Percentiles rank a stretch among this genome's conserved stretches.
Conservation (phyloP, 2,113 vertebrate genomes). For the Rhombomys opimus region DNA sequence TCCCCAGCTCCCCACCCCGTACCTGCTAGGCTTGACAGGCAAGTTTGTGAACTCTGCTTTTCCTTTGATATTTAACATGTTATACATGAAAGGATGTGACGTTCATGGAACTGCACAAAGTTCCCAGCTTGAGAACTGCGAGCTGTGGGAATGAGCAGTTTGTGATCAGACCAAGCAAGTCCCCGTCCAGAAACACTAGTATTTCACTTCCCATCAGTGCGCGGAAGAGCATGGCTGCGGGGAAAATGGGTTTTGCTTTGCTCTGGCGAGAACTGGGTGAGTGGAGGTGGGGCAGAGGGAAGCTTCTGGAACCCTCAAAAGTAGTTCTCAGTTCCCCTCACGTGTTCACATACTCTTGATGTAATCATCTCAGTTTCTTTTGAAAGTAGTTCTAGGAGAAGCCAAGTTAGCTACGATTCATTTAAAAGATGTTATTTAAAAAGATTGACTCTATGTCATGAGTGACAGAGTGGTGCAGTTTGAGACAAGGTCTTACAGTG, state of each 20-base stretch:
- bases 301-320: background rate
- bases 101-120: background rate
- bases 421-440: background rate
- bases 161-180: background rate
- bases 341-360: background rate
- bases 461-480: background rate
- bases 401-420: background rate
- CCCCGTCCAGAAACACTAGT: background rate
- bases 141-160: background rate
- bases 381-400: background rate
- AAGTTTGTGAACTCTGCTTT: background rate
- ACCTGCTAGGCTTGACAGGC: background rate
- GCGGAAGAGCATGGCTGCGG: too few relatives aligned
- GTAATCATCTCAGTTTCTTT: conserved; percentile 11
- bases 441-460: background rate
- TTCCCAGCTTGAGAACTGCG: background rate
- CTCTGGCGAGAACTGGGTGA: background rate
- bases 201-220: background rate
- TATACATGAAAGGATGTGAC: background rate
- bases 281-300: background rate
- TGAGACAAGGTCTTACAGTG: background rate
- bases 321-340: background rate
- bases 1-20: background rate
- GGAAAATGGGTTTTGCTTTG: background rate
- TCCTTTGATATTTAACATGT: background rate